Conservation (phyloP, 1,140 invertebrate genomes). For the Nephotettix cincticeps region DNA sequence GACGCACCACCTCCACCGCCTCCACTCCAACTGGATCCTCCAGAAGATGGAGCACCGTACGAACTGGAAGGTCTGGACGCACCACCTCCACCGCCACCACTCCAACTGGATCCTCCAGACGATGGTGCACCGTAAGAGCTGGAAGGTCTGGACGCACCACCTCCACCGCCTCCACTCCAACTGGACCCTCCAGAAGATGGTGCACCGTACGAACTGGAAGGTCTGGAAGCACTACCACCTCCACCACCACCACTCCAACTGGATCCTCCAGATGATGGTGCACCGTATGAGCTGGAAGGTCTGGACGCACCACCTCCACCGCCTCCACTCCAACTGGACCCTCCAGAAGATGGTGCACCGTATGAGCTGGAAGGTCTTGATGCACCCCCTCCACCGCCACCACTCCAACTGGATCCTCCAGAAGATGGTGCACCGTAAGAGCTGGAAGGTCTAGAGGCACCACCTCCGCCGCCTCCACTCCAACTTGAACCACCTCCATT, state of each 20-base stretch:
- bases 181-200: constrained; percentile 24
- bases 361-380: constrained; percentile 29
- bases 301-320: constrained; percentile 27
- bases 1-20: constrained; percentile 27
- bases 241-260: too few relatives aligned
- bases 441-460: constrained; percentile 10
- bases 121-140: constrained; percentile 35
- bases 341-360: constrained; percentile 23
- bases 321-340: constrained; percentile 24
- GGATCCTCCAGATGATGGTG: constrained; percentile 1
- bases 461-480: background rate
- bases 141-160: constrained; percentile 21
- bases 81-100: background rate
- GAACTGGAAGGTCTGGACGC: constrained; percentile 10
- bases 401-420: constrained; percentile 4
- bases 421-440: constrained; percentile 33
- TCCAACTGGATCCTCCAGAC: background rate
- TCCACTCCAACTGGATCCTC: too few relatives aligned
- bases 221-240: background rate
- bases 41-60: constrained; percentile 31
- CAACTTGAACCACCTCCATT: constrained; percentile 1
- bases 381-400: background rate
- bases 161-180: constrained; percentile 7
- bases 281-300: constrained; percentile 33
- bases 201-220: constrained; percentile 27